Evolutionary conservation across 2,797 vertebrate genomes (phyloP), one percentile per base, ranked within the genome.

Genomic region (Vireo griseus): DNA sequence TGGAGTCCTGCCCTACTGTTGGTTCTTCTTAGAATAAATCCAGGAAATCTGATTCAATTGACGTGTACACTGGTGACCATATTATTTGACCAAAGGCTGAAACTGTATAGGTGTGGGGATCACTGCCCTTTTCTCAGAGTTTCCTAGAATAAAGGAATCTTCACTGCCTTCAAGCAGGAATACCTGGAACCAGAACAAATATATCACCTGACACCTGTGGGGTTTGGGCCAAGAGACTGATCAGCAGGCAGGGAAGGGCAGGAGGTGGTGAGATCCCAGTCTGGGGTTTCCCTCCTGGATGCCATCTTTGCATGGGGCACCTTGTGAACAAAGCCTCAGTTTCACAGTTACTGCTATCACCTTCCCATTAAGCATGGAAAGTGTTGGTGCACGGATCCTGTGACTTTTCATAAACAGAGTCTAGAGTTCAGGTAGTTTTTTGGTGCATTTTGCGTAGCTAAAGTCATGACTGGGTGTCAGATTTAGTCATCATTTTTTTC

Each of bases 151-250:
- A 39, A 81, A 92, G 33, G 19, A 72, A 61, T 68, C 29, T 33
- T 61, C 58, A 75, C 15, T 45, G 22, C n/a, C n/a, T 72, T 91
- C 63, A 82, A 75, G 61, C 21, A 89, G 61, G 77, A 89, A 45
- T 58, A 75, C 19, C 31, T 51, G 48, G 40, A 87, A 73, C 6
- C n/a, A 40, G n/a, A 78, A 61, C 16, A 75, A 69, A 79, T 35
- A 21, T 1, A 73, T 54, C n/a, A 69, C 35, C 5, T 66, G 35
- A 25, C 0, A 2, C 14, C n/a, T 29, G 16, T 2, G 6, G 29
- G 3, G 17, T 42, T 89, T 57, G 40, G 7, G 29, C 17, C 45
- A 77, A 44, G 22, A 52, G 16, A 44, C 18, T 77, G 40, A 83
- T 24, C 35, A 47, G 61, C 12, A 61, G 37, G n/a, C 29, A 76